Conservation (phyloP, 2,888 invertebrate genomes). For the Autographa gamma region DNA sequence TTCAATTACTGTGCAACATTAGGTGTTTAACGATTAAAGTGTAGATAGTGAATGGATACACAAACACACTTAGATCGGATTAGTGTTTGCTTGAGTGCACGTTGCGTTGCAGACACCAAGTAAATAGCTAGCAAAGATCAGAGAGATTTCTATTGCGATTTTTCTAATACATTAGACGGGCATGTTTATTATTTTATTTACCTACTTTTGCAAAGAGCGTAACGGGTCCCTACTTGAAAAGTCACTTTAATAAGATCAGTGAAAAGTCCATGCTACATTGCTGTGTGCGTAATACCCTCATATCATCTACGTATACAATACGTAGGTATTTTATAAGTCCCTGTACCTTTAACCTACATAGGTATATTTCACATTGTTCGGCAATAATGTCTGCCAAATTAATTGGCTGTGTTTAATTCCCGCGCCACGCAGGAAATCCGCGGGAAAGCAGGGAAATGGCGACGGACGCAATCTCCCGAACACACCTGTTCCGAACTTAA, state of each 20-base stretch:
- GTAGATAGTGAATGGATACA: constrained; percentile 40
- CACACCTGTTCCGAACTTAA: constrained; percentile 49
- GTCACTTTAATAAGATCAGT: too few relatives aligned
- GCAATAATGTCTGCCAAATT: constrained; percentile 19
- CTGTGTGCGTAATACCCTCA: too few relatives aligned
- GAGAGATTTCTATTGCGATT: too few relatives aligned
- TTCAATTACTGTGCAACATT: constrained; percentile 36
- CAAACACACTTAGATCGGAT: constrained; percentile 25
- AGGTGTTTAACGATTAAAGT: constrained; percentile 34
- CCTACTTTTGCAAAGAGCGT: too few relatives aligned
- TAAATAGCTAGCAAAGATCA: neutral
- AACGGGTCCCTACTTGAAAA: too few relatives aligned
- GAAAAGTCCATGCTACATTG: too few relatives aligned
- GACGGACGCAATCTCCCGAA: constrained; percentile 36
- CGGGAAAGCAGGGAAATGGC: constrained; percentile 30
- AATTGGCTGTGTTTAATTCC: constrained; percentile 24
- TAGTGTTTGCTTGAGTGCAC: constrained; percentile 19
- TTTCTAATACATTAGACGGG: too few relatives aligned
- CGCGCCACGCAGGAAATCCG: constrained; percentile 25
- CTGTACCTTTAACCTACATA: neutral
- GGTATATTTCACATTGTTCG: neutral
- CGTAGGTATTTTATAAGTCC: too few relatives aligned
- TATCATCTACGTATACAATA: too few relatives aligned
- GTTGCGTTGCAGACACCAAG: neutral
- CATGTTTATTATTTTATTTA: too few relatives aligned